These are phyloP conservation scores for Acleris emargana DNA, from an alignment of 2,888 invertebrate species.

Conservation along the genomic window DNA sequence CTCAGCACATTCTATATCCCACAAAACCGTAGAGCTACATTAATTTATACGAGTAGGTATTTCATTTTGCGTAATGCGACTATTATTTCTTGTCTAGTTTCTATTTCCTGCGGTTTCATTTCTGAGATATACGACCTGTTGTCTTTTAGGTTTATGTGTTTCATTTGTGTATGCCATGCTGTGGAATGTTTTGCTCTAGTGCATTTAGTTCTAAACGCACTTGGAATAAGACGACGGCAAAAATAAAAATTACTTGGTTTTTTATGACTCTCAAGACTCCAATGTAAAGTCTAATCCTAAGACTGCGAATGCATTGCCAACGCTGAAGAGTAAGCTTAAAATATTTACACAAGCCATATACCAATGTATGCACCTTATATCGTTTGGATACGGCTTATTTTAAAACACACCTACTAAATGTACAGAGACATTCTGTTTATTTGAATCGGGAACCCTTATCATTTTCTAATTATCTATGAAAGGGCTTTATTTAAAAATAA, in stretches of 20 bases:
- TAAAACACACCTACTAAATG: neutral
- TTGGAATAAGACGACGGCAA: too few relatives aligned
- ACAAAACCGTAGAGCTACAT: constrained; percentile 17
- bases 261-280: too few relatives aligned
- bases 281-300: too few relatives aligned
- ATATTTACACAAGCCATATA: constrained; percentile 10
- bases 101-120: constrained; percentile 28
- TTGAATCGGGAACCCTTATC: constrained; percentile 14
- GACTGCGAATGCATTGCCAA: too few relatives aligned
- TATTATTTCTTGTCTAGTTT: constrained; percentile 35
- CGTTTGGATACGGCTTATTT: neutral
- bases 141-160: constrained; percentile 11
- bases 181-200: neutral
- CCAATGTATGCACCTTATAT: neutral
- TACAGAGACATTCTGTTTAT: constrained; percentile 7
- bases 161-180: constrained; percentile 3
- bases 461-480: constrained; percentile 32
- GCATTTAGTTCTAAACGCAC: neutral
- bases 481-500: constrained; percentile 32
- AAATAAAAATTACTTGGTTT: too few relatives aligned
- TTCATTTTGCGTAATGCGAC: constrained; percentile 29
- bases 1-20: constrained; percentile 3
- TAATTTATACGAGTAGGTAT: constrained; percentile 32
- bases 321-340: neutral
- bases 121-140: constrained; percentile 23